A percentile compares a stretch with the other conserved stretches of the same genome.
Evolutionary conservation across 2,888 invertebrate genomes (phyloP).

Genomic region (Ichneumon xanthorius): DNA sequence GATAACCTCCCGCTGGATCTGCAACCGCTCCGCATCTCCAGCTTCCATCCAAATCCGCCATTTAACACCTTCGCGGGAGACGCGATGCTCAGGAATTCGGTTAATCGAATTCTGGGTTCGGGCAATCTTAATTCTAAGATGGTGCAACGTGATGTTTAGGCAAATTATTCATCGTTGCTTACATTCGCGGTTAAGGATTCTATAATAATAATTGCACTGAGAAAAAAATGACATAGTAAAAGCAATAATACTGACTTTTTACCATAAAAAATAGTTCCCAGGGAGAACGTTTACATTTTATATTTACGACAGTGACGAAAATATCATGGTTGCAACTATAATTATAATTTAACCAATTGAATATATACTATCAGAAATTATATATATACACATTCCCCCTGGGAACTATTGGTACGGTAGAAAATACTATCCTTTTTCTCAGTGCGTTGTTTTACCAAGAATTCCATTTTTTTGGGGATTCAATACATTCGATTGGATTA

Average conservation of each 20-base stretch:
- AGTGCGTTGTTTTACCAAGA: not conserved
- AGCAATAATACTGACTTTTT: too few species aligned
- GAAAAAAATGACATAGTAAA: too few species aligned
- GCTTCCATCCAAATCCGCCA: conserved; percentile 4
- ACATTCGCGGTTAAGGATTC: not conserved
- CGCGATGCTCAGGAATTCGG: conserved; percentile 2
- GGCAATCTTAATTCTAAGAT: not conserved
- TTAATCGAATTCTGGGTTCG: conserved; percentile 4
- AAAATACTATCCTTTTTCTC: too few species aligned
- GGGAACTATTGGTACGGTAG: too few species aligned
- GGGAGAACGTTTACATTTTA: too few species aligned
- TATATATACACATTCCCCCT: too few species aligned
- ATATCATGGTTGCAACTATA: too few species aligned
- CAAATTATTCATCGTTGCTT: not conserved
- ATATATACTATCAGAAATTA: too few species aligned
- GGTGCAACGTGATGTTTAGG: not conserved
- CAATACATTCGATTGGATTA: not conserved
- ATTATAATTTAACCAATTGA: too few species aligned
- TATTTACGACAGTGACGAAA: too few species aligned
- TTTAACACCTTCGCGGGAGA: conserved; percentile 5
- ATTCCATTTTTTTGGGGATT: too few species aligned
- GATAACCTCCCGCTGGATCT: not conserved
- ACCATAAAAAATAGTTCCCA: too few species aligned
- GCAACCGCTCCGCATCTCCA: not conserved
- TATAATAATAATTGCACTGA: not conserved